Base-by-base conservation (phyloP, 1,140 invertebrate genomes). In the Neodiprion pinetum region DNA sequence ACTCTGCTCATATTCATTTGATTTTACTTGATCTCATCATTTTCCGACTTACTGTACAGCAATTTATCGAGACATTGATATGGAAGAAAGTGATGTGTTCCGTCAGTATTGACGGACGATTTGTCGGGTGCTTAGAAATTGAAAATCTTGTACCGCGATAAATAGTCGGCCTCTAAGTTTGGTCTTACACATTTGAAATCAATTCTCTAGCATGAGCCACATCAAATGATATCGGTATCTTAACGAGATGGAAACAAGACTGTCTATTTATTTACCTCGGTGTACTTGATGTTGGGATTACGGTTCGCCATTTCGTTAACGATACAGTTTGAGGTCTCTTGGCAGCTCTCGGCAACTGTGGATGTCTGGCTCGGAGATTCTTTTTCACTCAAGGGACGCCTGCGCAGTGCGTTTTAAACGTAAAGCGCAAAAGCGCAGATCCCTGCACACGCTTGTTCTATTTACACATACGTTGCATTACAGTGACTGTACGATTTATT, bases 231-330 rank as follows among this genome's bases (percentile, higher is more conserved):
- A 40, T 4, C 28, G 28, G 28, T 40, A 3, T 40, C 28, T 40
- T 40, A 40, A 40, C 28, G 5, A 40, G 28, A 3, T 40, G 28
- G 70, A 53, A 14, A 10, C 17, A 47, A 68, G 48, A 50, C 70
- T 9, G 14, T 71, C 7, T 9, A n/a, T 9, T 48, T 9, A 70
- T 71, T 75, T 80, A 86, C 86, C 79, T 86, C 78, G 0, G 83
- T 86, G 70, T 84, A 86, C 77, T 86, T 87, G n/a, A 87, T 82
- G 10, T 71, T 74, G 17, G 81, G 83, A 65, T 82, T 80, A 1
- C 74, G 67, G 49, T 65, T 73, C 9, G 68, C 75, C 81, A 82
- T 81, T 8, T 72, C 76, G 17, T 48, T 28, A 70, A 40, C 53
- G 53, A 61, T 61, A 17, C 28, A 40, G 28, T 40, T 40, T 61